Evolutionary conservation across 2,797 vertebrate genomes (phyloP), one percentile per base, ranked within the genome.

Genomic region (Mus minutoides): DNA sequence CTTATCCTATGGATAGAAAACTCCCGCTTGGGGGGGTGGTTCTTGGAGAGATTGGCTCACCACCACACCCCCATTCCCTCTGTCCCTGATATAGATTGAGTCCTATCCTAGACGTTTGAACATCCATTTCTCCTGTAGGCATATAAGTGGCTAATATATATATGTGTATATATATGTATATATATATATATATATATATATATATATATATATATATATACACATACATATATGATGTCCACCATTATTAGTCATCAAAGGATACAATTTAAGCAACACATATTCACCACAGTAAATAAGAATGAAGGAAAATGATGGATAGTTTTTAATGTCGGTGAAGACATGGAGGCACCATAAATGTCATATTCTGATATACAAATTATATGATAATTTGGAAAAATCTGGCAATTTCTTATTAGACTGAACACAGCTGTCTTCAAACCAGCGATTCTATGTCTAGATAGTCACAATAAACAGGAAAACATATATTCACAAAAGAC

Each of bases 351-450:
- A 4, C 10, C 29, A 87, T 40, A 82, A 86, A 19, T 78, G 46
- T 62, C 54, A 56, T 2, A 46, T 6, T 13, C n/a, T 56, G 19
- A 52, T 19, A 34, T 29, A 49, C 6, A 91, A 94, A 88, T 75
- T 12, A 43, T 54, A 14, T 3, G 22, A 77, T 67, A 21, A 26
- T 22, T 88, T 84, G 62, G 43, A 52, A 96, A 89, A 86, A 43
- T 62, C 40, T 91, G 69, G 21, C 14, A 75, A 49, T 91, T 96
- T 86, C 79, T 90, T 91, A 56, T 22, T 54, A 56, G 89, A 58
- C 9, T 91, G 79, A 62, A 78, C 26, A 69, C 12, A 86, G 34
- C 19, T 52, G 40, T 37, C 0, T 43, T 29, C 21, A 40, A 94
- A 8, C 26, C 22, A 56, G 26, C 7, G 75, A 46, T 62, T 92